Evolutionary conservation across 2,888 invertebrate species (phyloP).

Genomic region (Philhelius pedissequus): DNA sequence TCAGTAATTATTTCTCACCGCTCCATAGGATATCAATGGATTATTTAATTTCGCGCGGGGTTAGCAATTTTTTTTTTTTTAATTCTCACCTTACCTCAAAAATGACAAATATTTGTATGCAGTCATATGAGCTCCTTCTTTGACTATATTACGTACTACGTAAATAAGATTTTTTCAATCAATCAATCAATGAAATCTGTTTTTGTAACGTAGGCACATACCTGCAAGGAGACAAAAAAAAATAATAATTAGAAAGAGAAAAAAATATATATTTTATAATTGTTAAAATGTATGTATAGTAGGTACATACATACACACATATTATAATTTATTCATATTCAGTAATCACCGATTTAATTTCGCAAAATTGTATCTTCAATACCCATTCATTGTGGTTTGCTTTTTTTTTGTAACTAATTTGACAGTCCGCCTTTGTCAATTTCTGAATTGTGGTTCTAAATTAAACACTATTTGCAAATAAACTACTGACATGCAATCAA

Average conservation of each 20-base stretch:
- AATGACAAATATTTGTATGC: no score
- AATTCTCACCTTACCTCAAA: no score
- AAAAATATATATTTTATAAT: neutral
- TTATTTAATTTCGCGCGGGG: no score
- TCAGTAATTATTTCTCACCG: no score
- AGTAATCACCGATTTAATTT: conserved; percentile 24
- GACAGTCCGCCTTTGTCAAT: conserved; percentile 56
- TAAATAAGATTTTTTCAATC: neutral
- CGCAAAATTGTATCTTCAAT: neutral
- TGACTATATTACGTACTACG: no score
- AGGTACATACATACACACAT: neutral
- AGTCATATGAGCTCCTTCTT: no score
- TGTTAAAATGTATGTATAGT: no score
- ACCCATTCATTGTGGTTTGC: conserved; percentile 21
- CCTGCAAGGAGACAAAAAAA: neutral
- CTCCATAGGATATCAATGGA: no score
- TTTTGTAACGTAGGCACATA: neutral
- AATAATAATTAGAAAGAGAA: neutral
- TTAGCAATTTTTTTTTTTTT: no score
- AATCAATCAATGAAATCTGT: neutral
- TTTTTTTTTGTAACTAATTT: conserved; percentile 29
- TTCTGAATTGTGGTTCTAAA: conserved; percentile 44
- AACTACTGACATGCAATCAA: conserved; percentile 16
- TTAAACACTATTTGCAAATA: conserved; percentile 28
- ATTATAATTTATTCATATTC: conserved; percentile 9